Evolutionary conservation across 2,113 vertebrate genomes (phyloP).

Genomic region (Dipodomys spectabilis): DNA sequence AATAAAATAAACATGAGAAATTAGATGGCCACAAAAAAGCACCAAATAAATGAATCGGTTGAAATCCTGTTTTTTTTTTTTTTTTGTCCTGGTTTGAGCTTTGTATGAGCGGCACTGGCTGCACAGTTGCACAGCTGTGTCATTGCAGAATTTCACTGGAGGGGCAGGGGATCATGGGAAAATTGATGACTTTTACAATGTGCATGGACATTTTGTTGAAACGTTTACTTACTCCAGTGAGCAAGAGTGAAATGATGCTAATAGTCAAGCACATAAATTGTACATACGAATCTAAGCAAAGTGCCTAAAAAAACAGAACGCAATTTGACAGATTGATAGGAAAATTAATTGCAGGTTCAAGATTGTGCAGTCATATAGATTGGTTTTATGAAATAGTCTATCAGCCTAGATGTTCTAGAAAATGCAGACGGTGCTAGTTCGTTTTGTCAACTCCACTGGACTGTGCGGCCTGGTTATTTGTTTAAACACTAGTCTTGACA

Average conservation of each 20-base stretch:
- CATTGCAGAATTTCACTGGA: rapidly evolving
- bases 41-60: too few species aligned
- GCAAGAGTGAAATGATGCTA: neutral
- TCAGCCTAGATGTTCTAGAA: neutral
- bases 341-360: neutral
- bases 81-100: neutral
- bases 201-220: neutral
- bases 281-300: neutral
- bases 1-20: neutral
- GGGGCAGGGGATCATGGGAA: neutral
- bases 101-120: too few species aligned
- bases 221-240: neutral
- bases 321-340: neutral
- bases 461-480: neutral
- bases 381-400: neutral
- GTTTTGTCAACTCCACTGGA: neutral
- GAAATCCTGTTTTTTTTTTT: neutral
- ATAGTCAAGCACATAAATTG: neutral
- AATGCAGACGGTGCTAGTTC: neutral
- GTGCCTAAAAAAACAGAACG: neutral
- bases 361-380: neutral
- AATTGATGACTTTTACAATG: neutral
- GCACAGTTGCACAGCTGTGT: too few species aligned
- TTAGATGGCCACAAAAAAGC: too few species aligned
- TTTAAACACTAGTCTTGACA: neutral